Conservation (phyloP, 2,113 vertebrate species). For the Pyrgilauda ruficollis region DNA sequence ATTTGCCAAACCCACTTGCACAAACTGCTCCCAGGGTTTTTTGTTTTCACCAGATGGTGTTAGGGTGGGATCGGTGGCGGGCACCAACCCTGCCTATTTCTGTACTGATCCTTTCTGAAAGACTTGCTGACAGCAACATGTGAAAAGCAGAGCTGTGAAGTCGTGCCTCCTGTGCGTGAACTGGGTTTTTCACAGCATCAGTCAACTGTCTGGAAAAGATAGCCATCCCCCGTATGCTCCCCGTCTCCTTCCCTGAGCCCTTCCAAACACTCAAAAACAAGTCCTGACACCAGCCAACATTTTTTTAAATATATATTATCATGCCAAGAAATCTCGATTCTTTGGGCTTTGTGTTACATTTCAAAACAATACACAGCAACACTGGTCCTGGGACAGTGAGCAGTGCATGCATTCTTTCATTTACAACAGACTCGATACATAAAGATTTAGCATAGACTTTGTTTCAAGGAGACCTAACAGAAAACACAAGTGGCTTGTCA, state of each 20-base stretch:
- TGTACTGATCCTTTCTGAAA: neutral
- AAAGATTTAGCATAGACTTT: neutral
- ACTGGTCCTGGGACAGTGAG: neutral
- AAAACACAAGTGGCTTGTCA: neutral
- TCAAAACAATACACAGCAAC: neutral
- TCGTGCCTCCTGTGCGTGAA: constrained; percentile 31
- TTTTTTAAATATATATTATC: neutral
- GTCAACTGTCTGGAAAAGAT: constrained; percentile 43
- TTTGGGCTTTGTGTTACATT: neutral
- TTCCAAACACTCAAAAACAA: constrained; percentile 40
- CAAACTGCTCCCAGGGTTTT: neutral
- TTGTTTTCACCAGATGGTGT: constrained; percentile 45
- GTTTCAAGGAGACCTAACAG: neutral
- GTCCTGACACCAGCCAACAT: neutral
- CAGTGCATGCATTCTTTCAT: neutral
- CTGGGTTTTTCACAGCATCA: constrained; percentile 48
- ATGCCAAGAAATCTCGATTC: neutral
- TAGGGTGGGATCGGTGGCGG: neutral
- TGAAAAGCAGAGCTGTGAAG: constrained; percentile 42
- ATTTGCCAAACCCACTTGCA: neutral
- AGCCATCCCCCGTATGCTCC: constrained; percentile 42
- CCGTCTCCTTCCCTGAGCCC: neutral
- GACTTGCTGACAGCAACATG: constrained; percentile 48
- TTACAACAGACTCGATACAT: neutral
- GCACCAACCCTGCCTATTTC: constrained; percentile 36